These are phyloP conservation scores for Ctenosaura bakeri DNA, from an alignment of 2,797 vertebrate genomes.

Conservation along the genomic window DNA sequence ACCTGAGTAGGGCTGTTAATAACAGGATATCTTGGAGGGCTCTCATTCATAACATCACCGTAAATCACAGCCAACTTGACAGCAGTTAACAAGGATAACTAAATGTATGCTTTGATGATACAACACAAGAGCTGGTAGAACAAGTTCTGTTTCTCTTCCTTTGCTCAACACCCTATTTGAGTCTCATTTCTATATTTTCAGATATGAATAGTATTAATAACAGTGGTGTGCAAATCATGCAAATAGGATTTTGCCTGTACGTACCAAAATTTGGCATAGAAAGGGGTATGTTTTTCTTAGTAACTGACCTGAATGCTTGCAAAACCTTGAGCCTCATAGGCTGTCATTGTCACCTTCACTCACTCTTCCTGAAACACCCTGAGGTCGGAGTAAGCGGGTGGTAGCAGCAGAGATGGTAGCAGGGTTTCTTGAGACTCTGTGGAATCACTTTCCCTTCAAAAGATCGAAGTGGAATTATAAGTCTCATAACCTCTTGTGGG, in stretches of 20 bases:
- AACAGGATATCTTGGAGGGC: background rate
- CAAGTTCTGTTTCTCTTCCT: background rate
- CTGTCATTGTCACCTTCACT: background rate
- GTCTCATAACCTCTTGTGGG: background rate
- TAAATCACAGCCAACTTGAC: background rate
- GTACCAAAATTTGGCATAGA: background rate
- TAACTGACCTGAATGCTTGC: background rate
- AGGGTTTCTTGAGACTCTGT: background rate
- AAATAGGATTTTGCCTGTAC: background rate
- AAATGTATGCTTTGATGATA: background rate
- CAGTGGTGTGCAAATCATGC: background rate
- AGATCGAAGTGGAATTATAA: background rate
- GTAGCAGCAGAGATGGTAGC: background rate
- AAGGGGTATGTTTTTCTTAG: background rate
- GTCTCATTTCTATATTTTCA: background rate
- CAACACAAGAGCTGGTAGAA: background rate
- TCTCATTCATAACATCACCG: background rate
- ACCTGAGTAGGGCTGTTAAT: background rate
- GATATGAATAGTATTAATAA: background rate
- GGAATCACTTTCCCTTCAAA: background rate
- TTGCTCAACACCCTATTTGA: too few relatives aligned
- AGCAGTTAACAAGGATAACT: background rate
- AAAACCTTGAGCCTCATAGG: background rate
- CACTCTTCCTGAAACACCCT: background rate
- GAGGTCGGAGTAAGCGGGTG: background rate